Evolutionary conservation across 2,888 invertebrate genomes (phyloP), one percentile per base, ranked within the genome.

Genomic region (Leucozona laternaria): DNA sequence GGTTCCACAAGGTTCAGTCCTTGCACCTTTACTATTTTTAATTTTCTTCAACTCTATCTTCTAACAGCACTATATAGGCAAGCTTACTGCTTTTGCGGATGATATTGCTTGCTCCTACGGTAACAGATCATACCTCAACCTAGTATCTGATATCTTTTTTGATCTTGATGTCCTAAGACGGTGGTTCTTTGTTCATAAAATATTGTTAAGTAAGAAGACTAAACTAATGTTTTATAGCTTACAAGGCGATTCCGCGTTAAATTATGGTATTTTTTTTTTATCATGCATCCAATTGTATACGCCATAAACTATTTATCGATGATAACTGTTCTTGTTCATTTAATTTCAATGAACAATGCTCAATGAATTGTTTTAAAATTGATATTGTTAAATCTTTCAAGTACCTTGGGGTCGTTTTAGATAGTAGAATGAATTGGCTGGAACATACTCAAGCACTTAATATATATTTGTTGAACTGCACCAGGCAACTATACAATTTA

Each of bases 31-130:
- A 2, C 2, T 55, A 1, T 55, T 55, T 28, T 28, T 13, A 4
- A 10, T n/a, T 10, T n/a, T n/a, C n/a, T n/a, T n/a, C n/a, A n/a
- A n/a, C 10, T 20, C 48, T 10, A 20, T 20, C 11, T 48, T 48
- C 20, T 10, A 20, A 20, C 48, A 20, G 20, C 5, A 45, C 0
- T 1, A 28, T 53, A 55, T 8, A n/a, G 3, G 28, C 3, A 55
- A 28, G n/a, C 15, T 28, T n/a, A 28, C n/a, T 8, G 8, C 7
- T 8, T 55, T 55, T n/a, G n/a, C n/a, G n/a, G n/a, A n/a, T n/a
- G n/a, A n/a, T n/a, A n/a, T n/a, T n/a, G 53, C 53, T 25, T 53
- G 13, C 53, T 53, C 53, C 13, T 53, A 53, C n/a, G 53, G 13
- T n/a, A 15, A 25, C 4, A 50, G 31, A 28, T 5, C 31, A n/a